A percentile compares a stretch with the other conserved stretches of the same genome.
Evolutionary conservation across 1,140 invertebrate species (phyloP).

Genomic region (Halesus radiatus): DNA sequence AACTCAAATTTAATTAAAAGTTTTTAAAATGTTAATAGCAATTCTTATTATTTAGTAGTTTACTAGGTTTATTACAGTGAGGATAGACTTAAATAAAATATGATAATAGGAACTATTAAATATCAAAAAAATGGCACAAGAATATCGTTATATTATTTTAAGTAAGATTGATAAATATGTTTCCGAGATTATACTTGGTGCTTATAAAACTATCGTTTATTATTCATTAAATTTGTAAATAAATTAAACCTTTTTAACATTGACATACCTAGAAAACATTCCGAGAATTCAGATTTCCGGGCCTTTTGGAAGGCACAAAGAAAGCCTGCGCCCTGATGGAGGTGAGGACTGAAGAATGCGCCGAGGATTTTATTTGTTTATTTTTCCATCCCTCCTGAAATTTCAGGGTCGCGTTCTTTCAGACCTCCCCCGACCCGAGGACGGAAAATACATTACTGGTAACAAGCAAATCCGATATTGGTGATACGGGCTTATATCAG

Average conservation of each 20-base stretch:
- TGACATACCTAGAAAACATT: neutral
- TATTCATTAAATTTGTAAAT: neutral
- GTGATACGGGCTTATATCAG: constrained; percentile 35
- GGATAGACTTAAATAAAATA: too few species aligned
- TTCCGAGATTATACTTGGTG: neutral
- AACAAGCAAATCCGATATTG: constrained; percentile 45
- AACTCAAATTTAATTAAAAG: too few species aligned
- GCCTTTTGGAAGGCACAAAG: neutral
- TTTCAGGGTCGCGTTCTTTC: constrained; percentile 19
- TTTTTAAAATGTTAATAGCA: too few species aligned
- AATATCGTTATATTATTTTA: too few species aligned
- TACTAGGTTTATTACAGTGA: too few species aligned
- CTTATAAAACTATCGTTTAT: neutral
- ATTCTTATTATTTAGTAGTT: too few species aligned
- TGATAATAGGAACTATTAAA: too few species aligned
- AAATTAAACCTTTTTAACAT: neutral
- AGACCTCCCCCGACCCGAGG: neutral
- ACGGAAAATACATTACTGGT: constrained; percentile 33
- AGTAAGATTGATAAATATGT: too few species aligned
- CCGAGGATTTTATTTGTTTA: neutral
- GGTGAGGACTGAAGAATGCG: too few species aligned
- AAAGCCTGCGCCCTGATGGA: neutral
- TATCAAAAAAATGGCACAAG: too few species aligned
- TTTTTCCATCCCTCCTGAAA: neutral
- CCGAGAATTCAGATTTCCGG: neutral